A percentile compares a stretch with the other conserved stretches of the same genome.
Conservation (phyloP, 2,113 vertebrate genomes). For the Procapra przewalskii region DNA sequence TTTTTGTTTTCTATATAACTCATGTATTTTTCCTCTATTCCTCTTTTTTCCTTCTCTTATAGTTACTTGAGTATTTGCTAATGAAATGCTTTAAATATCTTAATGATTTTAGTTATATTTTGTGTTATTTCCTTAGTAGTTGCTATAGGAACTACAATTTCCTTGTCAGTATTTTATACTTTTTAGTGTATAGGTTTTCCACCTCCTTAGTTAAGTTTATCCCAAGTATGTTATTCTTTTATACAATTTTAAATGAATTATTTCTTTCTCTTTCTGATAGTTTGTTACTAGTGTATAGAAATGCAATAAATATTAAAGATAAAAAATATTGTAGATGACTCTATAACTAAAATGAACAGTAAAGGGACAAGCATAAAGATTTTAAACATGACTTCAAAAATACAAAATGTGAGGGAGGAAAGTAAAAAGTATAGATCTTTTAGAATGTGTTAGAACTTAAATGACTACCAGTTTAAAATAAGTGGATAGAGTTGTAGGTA, state of each 20-base stretch:
- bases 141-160: background rate
- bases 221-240: background rate
- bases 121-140: background rate
- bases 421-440: background rate
- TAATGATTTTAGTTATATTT: background rate
- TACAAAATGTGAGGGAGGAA: background rate
- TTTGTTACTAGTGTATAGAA: background rate
- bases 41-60: background rate
- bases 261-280: background rate
- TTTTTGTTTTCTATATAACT: background rate
- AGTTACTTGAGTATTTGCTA: background rate
- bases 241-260: background rate
- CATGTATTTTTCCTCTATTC: background rate
- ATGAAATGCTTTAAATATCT: background rate
- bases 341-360: background rate
- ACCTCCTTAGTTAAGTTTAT: background rate
- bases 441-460: background rate
- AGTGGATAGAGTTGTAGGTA: background rate
- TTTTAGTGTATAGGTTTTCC: background rate
- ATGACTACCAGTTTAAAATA: background rate
- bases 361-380: background rate
- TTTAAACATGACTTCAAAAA: background rate
- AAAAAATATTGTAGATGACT: background rate
- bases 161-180: background rate
- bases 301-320: background rate